Base-by-base conservation (phyloP, 2,888 invertebrate species). In the Calephelis perditalis region DNA sequence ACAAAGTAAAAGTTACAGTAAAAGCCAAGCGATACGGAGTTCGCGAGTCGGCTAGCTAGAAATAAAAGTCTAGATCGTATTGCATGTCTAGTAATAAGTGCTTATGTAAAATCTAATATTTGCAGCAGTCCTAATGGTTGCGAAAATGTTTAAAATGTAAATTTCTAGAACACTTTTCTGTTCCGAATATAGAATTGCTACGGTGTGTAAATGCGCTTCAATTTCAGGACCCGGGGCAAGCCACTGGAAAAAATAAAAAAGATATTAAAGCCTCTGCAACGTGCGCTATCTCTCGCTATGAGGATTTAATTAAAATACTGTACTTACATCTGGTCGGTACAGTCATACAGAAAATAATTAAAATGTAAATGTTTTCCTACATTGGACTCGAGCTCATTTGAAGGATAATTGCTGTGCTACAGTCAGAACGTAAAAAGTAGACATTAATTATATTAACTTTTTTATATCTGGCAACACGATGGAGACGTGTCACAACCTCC, bases 291-390 rank as follows among this genome's bases (percentile, higher is more conserved):
- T 76, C 72, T 63, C 71, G 67, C 71, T 71, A 76, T 73, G 75
- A 77, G 78, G 71, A 79, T 82, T 83, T 83, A 81, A 84, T 84
- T 84, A 82, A 85, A 84, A 78, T 71, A 73, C 74, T 75, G 73
- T 73, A 71, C 74, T 79, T 71, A 74, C 73, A 72, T 70, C 71
- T 70, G 75, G 72, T 59, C 12, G 59, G 55, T 47, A 54, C 44
- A 56, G 56, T 46, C 60, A 54, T 54, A 11, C 26, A 35, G 3
- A 54, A 54, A 54, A 54, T 10, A 7, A 26, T 35, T 26, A 52
- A 54, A 54, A 35, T 54, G 36, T 11, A 11, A 54, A 54, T 54
- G 40, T 8, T 40, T 40, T 8, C 40, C 40, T 8, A 40, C 8
- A 40, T 40, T 8, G 40, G 40, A 7, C 40, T 40, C 7, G 5